Base-by-base conservation (phyloP, 2,797 vertebrate genomes). In the Acrossocheilus fasciatus region DNA sequence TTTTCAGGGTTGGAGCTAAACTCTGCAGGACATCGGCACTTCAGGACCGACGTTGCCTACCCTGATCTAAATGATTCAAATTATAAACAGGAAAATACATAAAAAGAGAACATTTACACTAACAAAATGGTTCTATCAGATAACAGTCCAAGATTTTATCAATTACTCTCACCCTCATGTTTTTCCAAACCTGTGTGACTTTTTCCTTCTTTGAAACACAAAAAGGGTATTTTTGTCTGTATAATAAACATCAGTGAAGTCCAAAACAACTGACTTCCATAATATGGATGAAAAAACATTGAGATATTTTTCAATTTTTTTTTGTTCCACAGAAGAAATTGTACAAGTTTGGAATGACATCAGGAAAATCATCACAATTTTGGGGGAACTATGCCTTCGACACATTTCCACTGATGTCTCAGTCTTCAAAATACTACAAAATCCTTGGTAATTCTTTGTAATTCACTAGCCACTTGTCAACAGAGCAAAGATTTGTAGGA, bases 401-500 rank as follows among this genome's bases (percentile, higher is more conserved):
- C 59, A 36, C 11, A 17, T 69, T 70, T 36, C 34, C 30, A 69
- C 47, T 52, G 45, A 26, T 72, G 45, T 59, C 23, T 73, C 11
- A 57, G 9, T 69, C 36, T 41, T 82, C 15, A 57, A 30, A 43
- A 30, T 23, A 5, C 47, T 36, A 20, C 30, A 52, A 7, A 52
- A 82, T 70, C 34, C 26, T 36, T 39, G 15, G 34, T 70, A 23
- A 23, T 69, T 69, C 15, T 36, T 39, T 14, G 12, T 52, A 23
- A 23, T 41, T 69, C 14, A 54, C 23, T 41, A 30, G 12, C 23
- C 4, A 70, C 12, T n/a, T 54, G 20, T 54, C 68, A 70, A 59
- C 39, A 62, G 52, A 73, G 36, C 36, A 82, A 72, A 68, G 41
- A 12, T n/a, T 81, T 50, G 45, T 47, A 50, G 4, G 17, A 81